Conservation (phyloP, 2,797 vertebrate genomes). For the Capromys pilorides region DNA sequence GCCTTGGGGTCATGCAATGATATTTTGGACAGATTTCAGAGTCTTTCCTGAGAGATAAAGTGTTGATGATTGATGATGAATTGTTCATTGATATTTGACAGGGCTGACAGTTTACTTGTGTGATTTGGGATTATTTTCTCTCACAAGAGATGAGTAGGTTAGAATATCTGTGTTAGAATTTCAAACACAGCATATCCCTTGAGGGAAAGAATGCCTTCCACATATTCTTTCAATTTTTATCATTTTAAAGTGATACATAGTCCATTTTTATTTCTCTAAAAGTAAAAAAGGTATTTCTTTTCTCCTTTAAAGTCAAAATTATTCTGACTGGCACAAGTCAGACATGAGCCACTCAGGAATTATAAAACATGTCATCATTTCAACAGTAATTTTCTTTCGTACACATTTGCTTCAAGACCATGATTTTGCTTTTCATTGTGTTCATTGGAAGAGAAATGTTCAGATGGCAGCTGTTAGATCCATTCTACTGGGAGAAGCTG, state of each 20-base stretch:
- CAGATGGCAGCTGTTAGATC: not conserved
- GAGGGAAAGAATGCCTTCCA: constrained; percentile 10
- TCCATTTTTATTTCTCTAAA: constrained; percentile 26
- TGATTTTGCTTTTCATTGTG: constrained; percentile 31
- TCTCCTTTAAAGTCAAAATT: constrained; percentile 10
- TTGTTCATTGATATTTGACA: constrained; percentile 73
- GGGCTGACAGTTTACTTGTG: constrained; percentile 58
- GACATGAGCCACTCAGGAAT: not conserved
- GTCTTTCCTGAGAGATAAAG: constrained; percentile 57
- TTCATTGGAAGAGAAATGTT: not conserved
- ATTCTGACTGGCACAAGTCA: not conserved
- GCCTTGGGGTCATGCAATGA: constrained; percentile 60
- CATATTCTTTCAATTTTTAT: constrained; percentile 41
- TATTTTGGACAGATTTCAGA: constrained; percentile 69
- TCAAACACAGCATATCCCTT: constrained; percentile 45
- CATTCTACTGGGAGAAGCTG: not conserved
- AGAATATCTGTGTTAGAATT: constrained; percentile 63
- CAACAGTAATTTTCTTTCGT: constrained; percentile 10
- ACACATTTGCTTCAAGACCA: not conserved
- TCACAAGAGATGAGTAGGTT: constrained; percentile 49
- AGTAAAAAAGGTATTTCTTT: constrained; percentile 17
- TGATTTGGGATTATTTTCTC: constrained; percentile 76
- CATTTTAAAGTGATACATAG: not conserved
- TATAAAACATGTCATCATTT: constrained; percentile 4
- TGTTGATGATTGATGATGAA: constrained; percentile 65